A percentile compares a stretch with the other conserved stretches of the same genome.
phyloP scores from a whole-genome alignment of 2,888 invertebrate genomes.

The Dromius quadrimaculatus region DNA sequence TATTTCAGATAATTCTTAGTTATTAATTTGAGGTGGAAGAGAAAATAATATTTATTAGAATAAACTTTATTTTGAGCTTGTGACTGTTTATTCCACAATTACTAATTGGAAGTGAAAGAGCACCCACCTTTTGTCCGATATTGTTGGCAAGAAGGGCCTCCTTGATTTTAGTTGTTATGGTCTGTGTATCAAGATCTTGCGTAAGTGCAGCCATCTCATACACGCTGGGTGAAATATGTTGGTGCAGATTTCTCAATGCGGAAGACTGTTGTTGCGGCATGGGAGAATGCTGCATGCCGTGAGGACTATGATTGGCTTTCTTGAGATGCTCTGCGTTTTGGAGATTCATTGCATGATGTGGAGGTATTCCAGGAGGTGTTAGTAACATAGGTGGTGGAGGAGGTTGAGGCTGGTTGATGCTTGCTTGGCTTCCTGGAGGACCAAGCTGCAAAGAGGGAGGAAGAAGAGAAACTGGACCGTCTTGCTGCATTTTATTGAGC shows the following conservation, averaged over 20 bases:
- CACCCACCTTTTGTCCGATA: conserved; percentile 90
- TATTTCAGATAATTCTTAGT: too few relatives aligned
- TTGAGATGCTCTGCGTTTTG: conserved; percentile 74
- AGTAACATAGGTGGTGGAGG: conserved; percentile 75
- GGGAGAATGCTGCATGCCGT: conserved; percentile 70
- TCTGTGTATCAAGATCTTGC: conserved; percentile 95
- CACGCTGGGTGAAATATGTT: conserved; percentile 93
- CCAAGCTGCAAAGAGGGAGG: conserved; percentile 69
- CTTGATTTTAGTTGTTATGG: conserved; percentile 96
- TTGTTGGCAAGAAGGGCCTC: conserved; percentile 96
- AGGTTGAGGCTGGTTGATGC: conserved; percentile 67
- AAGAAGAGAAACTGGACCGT: conserved; percentile 72
- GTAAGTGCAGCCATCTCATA: conserved; percentile 98
- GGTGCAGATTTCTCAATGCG: conserved; percentile 80
- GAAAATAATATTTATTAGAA: too few relatives aligned
- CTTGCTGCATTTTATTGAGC: conserved; percentile 77
- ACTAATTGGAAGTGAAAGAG: neutral
- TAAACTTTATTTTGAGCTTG: too few relatives aligned
- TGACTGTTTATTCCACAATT: too few relatives aligned
- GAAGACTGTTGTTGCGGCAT: conserved; percentile 73
- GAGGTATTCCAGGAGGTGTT: conserved; percentile 82
- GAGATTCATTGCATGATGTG: conserved; percentile 78
- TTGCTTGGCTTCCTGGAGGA: conserved; percentile 67
- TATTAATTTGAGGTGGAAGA: too few relatives aligned
- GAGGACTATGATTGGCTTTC: conserved; percentile 72